A percentile compares a stretch with the other conserved stretches of the same genome.
phyloP scores from a whole-genome alignment of 2,113 vertebrate species.

The Pachycephala philippinensis region DNA sequence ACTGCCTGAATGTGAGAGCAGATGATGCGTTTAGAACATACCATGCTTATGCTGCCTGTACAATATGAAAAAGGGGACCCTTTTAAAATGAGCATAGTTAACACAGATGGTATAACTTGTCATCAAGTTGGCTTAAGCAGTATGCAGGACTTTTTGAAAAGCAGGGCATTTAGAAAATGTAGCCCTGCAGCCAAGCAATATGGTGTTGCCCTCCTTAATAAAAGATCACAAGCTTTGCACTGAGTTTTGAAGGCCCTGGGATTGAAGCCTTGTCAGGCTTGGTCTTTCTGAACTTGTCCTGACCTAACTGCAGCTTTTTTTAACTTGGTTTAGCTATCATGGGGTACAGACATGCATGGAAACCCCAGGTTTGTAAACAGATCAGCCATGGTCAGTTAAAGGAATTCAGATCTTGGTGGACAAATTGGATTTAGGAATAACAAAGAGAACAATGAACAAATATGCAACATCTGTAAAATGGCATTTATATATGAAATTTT shows the following conservation, averaged over 20 bases:
- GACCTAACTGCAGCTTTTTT: background rate
- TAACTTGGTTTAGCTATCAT: background rate
- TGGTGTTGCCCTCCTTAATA: background rate
- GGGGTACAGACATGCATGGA: background rate
- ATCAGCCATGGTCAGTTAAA: background rate
- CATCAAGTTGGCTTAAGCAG: background rate
- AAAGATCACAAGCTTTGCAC: background rate
- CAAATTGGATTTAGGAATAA: background rate
- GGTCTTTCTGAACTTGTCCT: background rate
- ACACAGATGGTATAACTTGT: background rate
- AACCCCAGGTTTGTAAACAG: background rate
- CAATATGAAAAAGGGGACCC: background rate
- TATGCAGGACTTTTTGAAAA: background rate
- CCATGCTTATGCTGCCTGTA: background rate
- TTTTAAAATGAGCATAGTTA: background rate
- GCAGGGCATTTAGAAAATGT: background rate
- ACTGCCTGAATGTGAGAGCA: background rate
- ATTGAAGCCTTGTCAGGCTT: background rate
- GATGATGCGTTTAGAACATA: background rate
- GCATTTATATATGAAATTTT: background rate
- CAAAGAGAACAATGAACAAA: background rate
- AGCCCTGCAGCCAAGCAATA: background rate
- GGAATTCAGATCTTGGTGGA: background rate
- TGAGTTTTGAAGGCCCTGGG: background rate
- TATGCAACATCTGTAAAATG: background rate